phyloP scores from a whole-genome alignment of 1,140 invertebrate species.

The Sminthurides bifidus region DNA sequence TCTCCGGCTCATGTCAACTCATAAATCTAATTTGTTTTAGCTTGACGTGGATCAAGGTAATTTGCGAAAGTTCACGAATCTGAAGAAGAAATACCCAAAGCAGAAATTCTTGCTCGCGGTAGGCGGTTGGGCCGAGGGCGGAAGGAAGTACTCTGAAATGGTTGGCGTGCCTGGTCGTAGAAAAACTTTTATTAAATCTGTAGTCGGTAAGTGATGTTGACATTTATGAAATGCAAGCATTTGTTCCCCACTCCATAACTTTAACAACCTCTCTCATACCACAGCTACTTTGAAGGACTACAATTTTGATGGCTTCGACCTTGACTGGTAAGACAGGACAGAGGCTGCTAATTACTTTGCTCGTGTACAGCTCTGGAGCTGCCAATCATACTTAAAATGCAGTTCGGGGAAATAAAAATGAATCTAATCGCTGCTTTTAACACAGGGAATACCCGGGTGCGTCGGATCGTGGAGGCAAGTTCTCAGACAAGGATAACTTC shows the following conservation, averaged over 20 bases:
- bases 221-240: background rate
- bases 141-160: conserved; percentile 37
- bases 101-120: conserved; percentile 68
- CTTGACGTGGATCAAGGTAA: conserved; percentile 61
- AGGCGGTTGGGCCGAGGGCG: conserved; percentile 23
- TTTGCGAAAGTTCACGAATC: conserved; percentile 65
- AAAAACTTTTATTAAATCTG: conserved; percentile 34
- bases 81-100: conserved; percentile 56
- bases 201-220: conserved; percentile 27
- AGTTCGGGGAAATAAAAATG: background rate
- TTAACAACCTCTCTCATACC: too few relatives aligned
- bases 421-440: background rate
- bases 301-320: conserved; percentile 41
- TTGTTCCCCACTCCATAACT: too few relatives aligned
- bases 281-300: conserved; percentile 20
- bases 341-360: background rate
- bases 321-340: conserved; percentile 32
- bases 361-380: too few relatives aligned
- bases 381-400: too few relatives aligned
- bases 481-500: conserved; percentile 36
- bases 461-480: conserved; percentile 35
- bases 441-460: conserved; percentile 34
- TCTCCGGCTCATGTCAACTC: too few relatives aligned
- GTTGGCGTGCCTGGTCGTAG: conserved; percentile 30
- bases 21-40: conserved; percentile 34